Evolutionary conservation across 2,113 vertebrate species (phyloP), one percentile per base, ranked within the genome.

Genomic region (Chlorodrepanis virens): DNA sequence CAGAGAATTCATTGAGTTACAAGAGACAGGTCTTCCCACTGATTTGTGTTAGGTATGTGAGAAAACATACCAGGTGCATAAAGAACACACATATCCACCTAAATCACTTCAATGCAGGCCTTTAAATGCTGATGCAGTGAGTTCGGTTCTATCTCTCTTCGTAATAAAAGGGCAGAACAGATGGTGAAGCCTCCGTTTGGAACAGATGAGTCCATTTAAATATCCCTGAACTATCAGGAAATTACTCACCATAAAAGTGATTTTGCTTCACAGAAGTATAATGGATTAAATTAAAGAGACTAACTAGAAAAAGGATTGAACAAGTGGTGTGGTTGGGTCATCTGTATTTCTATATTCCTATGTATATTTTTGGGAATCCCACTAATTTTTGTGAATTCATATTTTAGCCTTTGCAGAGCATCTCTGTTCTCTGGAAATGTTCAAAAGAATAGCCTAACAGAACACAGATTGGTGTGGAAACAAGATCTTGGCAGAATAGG

Each of bases 11-110:
- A 90, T 95, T 90, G 63, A 60, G 42, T 87, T 87, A 54, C 52
- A 50, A 86, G 47, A 75, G 90, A 82, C 64, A 90, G n/a, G 42
- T 83, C 74, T 94, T 91, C 53, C 39, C 47, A 47, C 45, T 93
- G 93, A 96, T 96, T 95, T 97, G 81, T 97, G 68, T 92, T 88
- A 95, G 70, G 71, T 93, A 16, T 96, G 88, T 93, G 57, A 83
- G 71, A 80, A 96, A 96, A 96, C 94, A 96, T 95, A 93, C 45
- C 83, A 90, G 83, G 57, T 96, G 71, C 77, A 50, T 95, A 79
- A 95, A 93, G 56, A 95, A 72, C 74, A 93, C 67, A 83, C 49
- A 69, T 12, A 0, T 45, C 61, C 56, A 56, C 83, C 80, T 96
- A 89, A 95, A 92, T 96, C 76, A 89, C 69, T 89, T 77, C 5